Conservation (phyloP, 92 coral and sea anemone genomes). For the Epizoanthus illoricatus region DNA sequence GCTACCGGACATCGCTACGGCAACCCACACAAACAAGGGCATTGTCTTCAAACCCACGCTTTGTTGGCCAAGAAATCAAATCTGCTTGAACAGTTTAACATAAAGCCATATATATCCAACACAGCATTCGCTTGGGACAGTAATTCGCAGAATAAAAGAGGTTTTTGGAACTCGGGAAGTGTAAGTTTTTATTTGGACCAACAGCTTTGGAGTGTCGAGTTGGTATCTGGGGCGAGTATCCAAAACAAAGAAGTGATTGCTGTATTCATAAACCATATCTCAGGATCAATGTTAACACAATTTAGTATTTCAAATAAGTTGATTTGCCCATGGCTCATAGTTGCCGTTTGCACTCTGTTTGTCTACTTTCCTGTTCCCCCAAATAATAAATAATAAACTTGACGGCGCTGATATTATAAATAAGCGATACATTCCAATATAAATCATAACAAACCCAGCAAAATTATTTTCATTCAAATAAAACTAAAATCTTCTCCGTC, state of each 20-base stretch:
- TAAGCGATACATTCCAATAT: too few species aligned
- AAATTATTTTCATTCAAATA: too few species aligned
- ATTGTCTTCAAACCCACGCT: not conserved
- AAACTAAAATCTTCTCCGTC: too few species aligned
- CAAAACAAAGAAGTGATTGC: too few species aligned
- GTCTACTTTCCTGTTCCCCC: not conserved
- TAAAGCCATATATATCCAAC: not conserved
- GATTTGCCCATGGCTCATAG: conserved; percentile 1
- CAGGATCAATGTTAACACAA: too few species aligned
- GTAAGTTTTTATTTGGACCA: too few species aligned
- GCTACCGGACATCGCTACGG: not conserved
- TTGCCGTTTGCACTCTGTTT: not conserved
- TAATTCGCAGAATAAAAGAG: not conserved
- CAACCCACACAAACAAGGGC: not conserved
- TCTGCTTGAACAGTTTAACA: not conserved
- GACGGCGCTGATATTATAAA: not conserved
- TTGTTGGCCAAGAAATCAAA: not conserved
- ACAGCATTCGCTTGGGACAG: not conserved
- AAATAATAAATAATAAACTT: conserved; percentile 1
- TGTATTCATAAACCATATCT: too few species aligned
- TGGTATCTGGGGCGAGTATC: too few species aligned
- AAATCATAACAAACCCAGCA: too few species aligned
- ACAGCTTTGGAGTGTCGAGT: too few species aligned
- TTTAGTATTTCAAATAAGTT: too few species aligned
- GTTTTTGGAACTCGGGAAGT: too few species aligned